Conservation (phyloP, 2,888 invertebrate species). For the Creontiades dilutus region DNA sequence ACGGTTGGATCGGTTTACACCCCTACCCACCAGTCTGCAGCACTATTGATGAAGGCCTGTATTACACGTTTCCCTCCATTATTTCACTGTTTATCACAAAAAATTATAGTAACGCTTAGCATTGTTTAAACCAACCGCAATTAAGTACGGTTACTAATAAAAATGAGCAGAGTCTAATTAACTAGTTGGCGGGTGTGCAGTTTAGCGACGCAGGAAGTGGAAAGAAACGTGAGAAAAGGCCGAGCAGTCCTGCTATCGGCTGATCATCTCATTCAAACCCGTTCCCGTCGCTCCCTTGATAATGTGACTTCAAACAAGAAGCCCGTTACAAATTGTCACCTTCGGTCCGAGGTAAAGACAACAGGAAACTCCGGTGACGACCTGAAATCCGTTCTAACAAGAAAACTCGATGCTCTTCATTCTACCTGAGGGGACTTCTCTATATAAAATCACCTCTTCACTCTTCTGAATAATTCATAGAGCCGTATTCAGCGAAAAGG, state of each 20-base stretch:
- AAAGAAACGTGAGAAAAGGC: background rate
- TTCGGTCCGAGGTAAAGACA: slow-evolving; percentile 38
- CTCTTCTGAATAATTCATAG: slow-evolving; percentile 56
- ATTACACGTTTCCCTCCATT: no score
- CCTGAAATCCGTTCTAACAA: slow-evolving; percentile 41
- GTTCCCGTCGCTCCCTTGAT: slow-evolving; percentile 47
- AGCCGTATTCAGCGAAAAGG: slow-evolving; percentile 9
- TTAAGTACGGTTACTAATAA: no score
- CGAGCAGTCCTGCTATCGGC: background rate
- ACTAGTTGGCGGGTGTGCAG: no score
- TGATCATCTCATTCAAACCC: slow-evolving; percentile 52
- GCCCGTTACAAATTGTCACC: slow-evolving; percentile 64
- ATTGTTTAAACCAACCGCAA: no score
- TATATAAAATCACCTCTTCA: slow-evolving; percentile 42
- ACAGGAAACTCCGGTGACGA: slow-evolving; percentile 11
- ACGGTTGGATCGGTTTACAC: no score
- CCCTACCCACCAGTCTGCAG: no score
- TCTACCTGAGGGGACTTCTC: slow-evolving; percentile 29
- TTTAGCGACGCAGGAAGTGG: background rate
- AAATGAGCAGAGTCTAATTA: no score
- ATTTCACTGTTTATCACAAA: no score
- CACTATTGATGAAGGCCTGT: no score
- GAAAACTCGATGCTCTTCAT: slow-evolving; percentile 6
- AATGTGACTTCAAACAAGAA: slow-evolving; percentile 50
- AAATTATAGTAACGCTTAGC: no score